phyloP scores from a whole-genome alignment of 1,140 invertebrate species.

The Zaprionus taronus region DNA sequence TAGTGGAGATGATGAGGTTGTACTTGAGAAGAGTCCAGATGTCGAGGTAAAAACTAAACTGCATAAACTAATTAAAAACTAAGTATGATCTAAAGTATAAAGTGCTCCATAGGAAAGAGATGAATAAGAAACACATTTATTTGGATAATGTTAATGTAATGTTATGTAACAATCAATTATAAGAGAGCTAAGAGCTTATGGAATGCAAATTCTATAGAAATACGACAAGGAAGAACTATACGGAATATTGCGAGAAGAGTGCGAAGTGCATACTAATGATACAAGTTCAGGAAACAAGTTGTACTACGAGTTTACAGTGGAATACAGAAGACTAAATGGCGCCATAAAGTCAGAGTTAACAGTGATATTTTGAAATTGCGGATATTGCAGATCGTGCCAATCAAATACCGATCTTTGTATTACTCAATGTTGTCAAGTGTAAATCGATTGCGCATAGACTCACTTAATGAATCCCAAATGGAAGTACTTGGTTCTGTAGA shows the following conservation, averaged over 20 bases:
- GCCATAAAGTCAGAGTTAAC: neutral
- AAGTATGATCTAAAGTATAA: too few relatives aligned
- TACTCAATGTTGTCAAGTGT: neutral
- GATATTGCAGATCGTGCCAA: neutral
- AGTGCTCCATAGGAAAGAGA: too few relatives aligned
- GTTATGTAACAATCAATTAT: too few relatives aligned
- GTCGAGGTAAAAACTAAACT: neutral
- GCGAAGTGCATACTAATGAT: neutral
- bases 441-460: conserved; percentile 15
- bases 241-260: neutral
- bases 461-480: conserved; percentile 28
- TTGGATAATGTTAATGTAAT: too few relatives aligned
- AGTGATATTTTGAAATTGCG: neutral
- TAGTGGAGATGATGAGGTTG: neutral
- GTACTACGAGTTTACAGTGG: accelerated
- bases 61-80: neutral
- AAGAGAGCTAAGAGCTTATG: too few relatives aligned
- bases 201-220: neutral
- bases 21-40: neutral
- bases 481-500: conserved; percentile 21
- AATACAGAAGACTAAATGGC: neutral
- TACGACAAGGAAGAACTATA: neutral
- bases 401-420: neutral
- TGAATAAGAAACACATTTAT: too few relatives aligned
- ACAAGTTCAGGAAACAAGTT: neutral